A percentile compares a stretch with the other conserved stretches of the same genome.
These are phyloP conservation scores for Peromyscus aztecus DNA, from an alignment of 2,797 vertebrate species.

Conservation along the genomic window DNA sequence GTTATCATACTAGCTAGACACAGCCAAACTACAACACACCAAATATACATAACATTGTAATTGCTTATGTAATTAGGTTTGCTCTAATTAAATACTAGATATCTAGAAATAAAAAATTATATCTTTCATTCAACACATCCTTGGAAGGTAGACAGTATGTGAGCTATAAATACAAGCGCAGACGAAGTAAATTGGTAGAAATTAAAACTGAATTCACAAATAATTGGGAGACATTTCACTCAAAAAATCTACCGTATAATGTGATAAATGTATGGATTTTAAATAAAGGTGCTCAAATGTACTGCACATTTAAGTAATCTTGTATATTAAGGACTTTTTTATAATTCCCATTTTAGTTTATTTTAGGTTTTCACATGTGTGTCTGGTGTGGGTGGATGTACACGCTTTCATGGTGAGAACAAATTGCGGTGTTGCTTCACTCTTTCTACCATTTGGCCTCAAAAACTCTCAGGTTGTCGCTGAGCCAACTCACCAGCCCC, in stretches of 20 bases:
- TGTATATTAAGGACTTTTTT: too few species aligned
- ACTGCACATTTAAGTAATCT: not conserved
- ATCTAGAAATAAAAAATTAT: not conserved
- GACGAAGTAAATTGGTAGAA: not conserved
- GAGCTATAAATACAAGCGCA: not conserved
- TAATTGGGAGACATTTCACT: not conserved
- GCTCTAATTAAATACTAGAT: not conserved
- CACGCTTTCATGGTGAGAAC: not conserved
- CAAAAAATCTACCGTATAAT: not conserved
- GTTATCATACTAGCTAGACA: not conserved
- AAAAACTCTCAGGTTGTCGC: not conserved
- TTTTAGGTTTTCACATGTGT: not conserved
- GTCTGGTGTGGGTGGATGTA: fast-evolving
- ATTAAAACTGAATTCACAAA: not conserved
- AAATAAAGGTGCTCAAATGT: not conserved
- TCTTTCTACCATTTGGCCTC: too few species aligned
- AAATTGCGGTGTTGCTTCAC: not conserved
- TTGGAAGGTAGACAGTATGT: not conserved
- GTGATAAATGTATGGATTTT: not conserved
- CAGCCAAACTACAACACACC: not conserved
- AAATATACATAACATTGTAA: not conserved
- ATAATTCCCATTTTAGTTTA: not conserved
- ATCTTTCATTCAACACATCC: not conserved
- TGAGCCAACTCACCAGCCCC: not conserved
- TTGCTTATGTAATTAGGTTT: not conserved